phyloP scores from a whole-genome alignment of 53 echinoderm and acorn worm genomes.

The Paracentrotus lividus region DNA sequence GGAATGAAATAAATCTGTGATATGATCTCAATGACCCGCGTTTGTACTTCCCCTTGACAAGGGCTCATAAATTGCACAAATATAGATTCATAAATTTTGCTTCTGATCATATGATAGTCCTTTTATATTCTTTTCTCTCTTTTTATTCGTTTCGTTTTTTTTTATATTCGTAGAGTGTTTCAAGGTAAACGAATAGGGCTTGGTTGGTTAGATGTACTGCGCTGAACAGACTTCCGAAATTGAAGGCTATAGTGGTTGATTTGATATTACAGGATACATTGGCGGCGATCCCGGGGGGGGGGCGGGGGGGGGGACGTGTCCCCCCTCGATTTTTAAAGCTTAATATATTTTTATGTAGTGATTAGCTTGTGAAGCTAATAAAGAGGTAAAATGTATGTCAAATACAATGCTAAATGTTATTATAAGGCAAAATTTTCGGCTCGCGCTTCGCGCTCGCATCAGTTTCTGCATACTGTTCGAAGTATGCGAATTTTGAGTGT shows the following conservation, averaged over 20 bases:
- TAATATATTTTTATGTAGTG: no score
- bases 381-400: no score
- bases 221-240: slow-evolving; percentile 3
- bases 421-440: no score
- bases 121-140: neutral
- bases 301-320: no score
- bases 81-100: slow-evolving; percentile 66
- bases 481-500: no score
- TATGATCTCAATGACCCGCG: slow-evolving; percentile 61
- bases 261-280: neutral
- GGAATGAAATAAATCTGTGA: slow-evolving; percentile 58
- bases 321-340: no score
- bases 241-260: slow-evolving; percentile 7
- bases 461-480: no score
- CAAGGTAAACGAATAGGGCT: neutral
- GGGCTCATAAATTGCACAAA: slow-evolving; percentile 62
- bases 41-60: slow-evolving; percentile 60
- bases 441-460: no score
- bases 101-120: slow-evolving; percentile 55
- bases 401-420: no score
- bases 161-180: neutral
- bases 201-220: slow-evolving; percentile 8
- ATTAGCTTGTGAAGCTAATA: no score
- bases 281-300: no score
- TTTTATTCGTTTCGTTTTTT: no score